Evolutionary conservation across 1,140 invertebrate genomes (phyloP), one percentile per base, ranked within the genome.

Genomic region (Protaetia brevitarsis): DNA sequence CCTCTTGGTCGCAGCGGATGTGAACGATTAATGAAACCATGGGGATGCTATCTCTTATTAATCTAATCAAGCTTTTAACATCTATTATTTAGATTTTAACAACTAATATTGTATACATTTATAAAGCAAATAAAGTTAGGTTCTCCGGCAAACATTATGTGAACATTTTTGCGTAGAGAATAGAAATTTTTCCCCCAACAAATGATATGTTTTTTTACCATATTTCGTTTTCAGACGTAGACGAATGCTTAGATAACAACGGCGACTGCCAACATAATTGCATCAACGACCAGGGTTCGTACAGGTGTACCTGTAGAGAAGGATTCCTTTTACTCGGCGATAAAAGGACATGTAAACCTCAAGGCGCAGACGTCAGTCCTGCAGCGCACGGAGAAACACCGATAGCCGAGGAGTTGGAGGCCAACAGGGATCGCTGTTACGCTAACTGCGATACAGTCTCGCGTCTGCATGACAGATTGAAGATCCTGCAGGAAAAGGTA

Each of bases 221-320:
- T 63, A 41, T 36, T 67, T 51, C 10, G n/a, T 60, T 69, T 71
- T 19, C 66, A 89, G 89, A 91, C 76, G 81, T 91, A 36, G 82
- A 92, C 76, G 90, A 92, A 76, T 92, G 90, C 71, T 71, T 74
- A 4, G 77, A 79, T n/a, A 78, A 82, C 63, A 87, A 84, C 31
- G 83, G 83, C 1, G 83, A 83, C 6, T 88, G 87, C 69, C 81
- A 85, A 64, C 85, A 87, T 41, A 76, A 77, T 19, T 89, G 87
- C 67, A 79, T 83, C 26, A 89, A 88, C 74, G 82, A 82, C 56
- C 74, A 79, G 1, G 87, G 87, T 2, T 78, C 81, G 16, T 84
- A 81, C 74, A 78, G 80, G 66, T 88, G 87, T 73, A 77, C 77
- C 58, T 88, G 87, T 71, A 67, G 73, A 1, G 70, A 77, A 21